Conservation (phyloP, 2,888 invertebrate genomes). For the Spisula subtruncata region DNA sequence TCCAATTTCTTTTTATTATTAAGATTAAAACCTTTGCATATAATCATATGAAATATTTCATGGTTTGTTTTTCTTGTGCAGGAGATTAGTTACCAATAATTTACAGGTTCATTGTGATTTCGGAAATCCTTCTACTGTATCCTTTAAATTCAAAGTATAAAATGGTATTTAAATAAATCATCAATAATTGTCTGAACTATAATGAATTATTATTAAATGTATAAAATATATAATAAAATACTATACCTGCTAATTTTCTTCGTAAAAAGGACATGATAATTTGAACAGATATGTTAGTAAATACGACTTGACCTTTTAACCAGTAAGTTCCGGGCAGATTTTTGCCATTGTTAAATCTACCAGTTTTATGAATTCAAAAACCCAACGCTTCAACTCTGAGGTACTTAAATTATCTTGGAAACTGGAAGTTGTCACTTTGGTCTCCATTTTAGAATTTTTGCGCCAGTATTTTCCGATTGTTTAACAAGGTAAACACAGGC, state of each 20-base stretch:
- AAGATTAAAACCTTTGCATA: neutral
- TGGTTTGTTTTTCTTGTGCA: neutral
- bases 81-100: neutral
- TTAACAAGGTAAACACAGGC: constrained; percentile 42
- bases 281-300: neutral
- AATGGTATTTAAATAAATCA: too few species aligned
- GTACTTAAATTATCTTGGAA: constrained; percentile 34
- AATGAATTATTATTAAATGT: too few species aligned
- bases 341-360: neutral
- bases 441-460: constrained; percentile 32
- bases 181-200: too few species aligned
- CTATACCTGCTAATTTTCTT: neutral
- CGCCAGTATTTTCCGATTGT: constrained; percentile 23
- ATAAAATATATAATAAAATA: neutral
- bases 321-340: neutral
- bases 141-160: too few species aligned
- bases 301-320: neutral
- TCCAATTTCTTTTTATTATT: constrained; percentile 19
- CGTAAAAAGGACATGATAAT: neutral
- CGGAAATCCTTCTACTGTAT: too few species aligned
- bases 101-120: too few species aligned
- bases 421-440: constrained; percentile 35
- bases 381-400: neutral
- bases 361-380: neutral
- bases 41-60: neutral